Conservation (phyloP, 2,113 vertebrate genomes). For the Oncorhynchus mykiss region DNA sequence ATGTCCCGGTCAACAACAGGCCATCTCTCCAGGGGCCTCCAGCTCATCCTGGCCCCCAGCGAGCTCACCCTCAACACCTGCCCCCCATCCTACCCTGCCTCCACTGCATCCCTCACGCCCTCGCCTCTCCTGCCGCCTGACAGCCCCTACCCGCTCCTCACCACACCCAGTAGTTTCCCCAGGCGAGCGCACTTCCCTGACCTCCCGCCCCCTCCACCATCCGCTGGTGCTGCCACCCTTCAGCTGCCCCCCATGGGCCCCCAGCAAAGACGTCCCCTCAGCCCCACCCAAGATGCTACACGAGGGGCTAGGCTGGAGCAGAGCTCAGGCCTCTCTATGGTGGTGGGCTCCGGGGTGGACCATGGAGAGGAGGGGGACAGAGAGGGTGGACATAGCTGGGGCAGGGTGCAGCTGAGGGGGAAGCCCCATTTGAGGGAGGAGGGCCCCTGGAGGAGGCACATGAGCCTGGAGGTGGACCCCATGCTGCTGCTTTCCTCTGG, state of each 20-base stretch:
- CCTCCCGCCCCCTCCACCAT: slow-evolving; percentile 75
- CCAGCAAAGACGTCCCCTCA: slow-evolving; percentile 74
- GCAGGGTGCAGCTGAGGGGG: slow-evolving; percentile 33
- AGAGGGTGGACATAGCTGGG: background rate
- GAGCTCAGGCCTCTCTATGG: slow-evolving; percentile 74
- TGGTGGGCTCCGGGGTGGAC: slow-evolving; percentile 44
- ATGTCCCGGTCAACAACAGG: slow-evolving; percentile 77
- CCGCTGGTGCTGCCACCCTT: slow-evolving; percentile 81
- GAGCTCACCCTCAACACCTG: slow-evolving; percentile 73
- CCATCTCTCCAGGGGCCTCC: slow-evolving; percentile 83
- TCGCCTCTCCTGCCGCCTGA: slow-evolving; percentile 88
- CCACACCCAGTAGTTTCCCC: slow-evolving; percentile 72
- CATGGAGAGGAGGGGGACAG: slow-evolving; percentile 45
- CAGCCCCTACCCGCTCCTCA: slow-evolving; percentile 77
- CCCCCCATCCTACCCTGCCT: slow-evolving; percentile 70
- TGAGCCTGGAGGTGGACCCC: slow-evolving; percentile 86
- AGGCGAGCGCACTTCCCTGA: slow-evolving; percentile 85
- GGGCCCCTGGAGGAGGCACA: slow-evolving; percentile 84
- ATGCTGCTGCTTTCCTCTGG: slow-evolving; percentile 81
- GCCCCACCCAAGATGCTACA: slow-evolving; percentile 76
- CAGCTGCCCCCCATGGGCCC: slow-evolving; percentile 86
- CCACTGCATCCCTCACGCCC: slow-evolving; percentile 85
- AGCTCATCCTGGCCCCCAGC: slow-evolving; percentile 87
- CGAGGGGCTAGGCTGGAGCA: slow-evolving; percentile 73
- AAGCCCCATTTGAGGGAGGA: slow-evolving; percentile 78